phyloP scores from a whole-genome alignment of 1,140 invertebrate species.

The Drosophila funebris region DNA sequence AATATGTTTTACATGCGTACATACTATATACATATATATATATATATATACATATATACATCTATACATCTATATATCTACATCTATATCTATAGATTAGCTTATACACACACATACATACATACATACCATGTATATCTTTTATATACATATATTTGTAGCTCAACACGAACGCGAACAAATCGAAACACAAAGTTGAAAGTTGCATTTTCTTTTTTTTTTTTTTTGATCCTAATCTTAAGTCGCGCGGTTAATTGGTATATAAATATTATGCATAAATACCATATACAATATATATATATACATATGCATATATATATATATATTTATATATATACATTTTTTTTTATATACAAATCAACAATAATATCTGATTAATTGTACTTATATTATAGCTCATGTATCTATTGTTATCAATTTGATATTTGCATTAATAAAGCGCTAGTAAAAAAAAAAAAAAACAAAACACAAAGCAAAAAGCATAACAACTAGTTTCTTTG shows the following conservation, averaged over 20 bases:
- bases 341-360: conserved; percentile 44
- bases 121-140: conserved; percentile 28
- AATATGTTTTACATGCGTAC: conserved; percentile 51
- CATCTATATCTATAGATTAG: conserved; percentile 36
- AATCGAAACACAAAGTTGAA: conserved; percentile 26
- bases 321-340: conserved; percentile 10
- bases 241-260: conserved; percentile 72
- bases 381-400: conserved; percentile 58
- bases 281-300: conserved; percentile 4
- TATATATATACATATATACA: conserved; percentile 4
- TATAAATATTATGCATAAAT: conserved; percentile 12
- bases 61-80: conserved; percentile 1
- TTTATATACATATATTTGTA: conserved; percentile 4
- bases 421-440: conserved; percentile 78
- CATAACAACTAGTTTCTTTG: neutral
- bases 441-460: conserved; percentile 51
- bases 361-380: conserved; percentile 54
- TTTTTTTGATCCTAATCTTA: conserved; percentile 52
- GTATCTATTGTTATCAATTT: conserved; percentile 79
- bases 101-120: conserved; percentile 3
- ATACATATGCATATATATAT: neutral
- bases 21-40: conserved; percentile 36
- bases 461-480: neutral
- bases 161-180: conserved; percentile 39
- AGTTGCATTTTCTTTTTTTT: conserved; percentile 33